Evolutionary conservation across 2,888 invertebrate genomes (phyloP).

Genomic region (Idaea aversata): DNA sequence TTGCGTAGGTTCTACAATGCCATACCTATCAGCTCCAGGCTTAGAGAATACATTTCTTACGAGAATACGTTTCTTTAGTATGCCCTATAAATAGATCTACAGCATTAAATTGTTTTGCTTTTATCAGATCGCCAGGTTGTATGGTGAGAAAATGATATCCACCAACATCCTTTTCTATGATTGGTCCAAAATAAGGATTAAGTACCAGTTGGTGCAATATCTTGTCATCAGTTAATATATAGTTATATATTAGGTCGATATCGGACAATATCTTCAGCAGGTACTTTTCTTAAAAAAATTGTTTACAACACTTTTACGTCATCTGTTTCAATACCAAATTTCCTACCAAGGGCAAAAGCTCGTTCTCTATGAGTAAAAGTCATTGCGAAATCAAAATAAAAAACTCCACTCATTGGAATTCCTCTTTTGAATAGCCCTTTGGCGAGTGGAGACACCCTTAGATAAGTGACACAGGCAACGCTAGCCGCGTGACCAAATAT

Average conservation of each 20-base stretch:
- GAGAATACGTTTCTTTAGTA: slow-evolving; percentile 8
- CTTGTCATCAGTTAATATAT: background rate
- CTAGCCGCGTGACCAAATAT: slow-evolving; percentile 72
- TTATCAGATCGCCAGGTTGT: slow-evolving; percentile 6
- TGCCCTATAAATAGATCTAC: slow-evolving; percentile 18
- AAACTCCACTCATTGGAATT: slow-evolving; percentile 86
- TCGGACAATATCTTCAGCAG: slow-evolving; percentile 36
- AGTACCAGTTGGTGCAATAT: background rate
- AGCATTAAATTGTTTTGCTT: slow-evolving; percentile 7
- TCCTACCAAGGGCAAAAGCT: slow-evolving; percentile 45
- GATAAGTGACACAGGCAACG: slow-evolving; percentile 48
- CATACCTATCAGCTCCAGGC: slow-evolving; percentile 7
- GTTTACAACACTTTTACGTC: slow-evolving; percentile 48
- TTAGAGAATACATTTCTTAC: slow-evolving; percentile 9
- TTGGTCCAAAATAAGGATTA: background rate
- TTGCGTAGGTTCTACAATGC: slow-evolving; percentile 12
- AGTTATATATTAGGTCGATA: no score
- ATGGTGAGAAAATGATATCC: slow-evolving; percentile 11
- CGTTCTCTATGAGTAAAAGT: slow-evolving; percentile 70
- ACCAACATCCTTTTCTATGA: slow-evolving; percentile 1
- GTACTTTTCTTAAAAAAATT: slow-evolving; percentile 44
- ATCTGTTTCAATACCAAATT: slow-evolving; percentile 49
- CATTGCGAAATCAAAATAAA: slow-evolving; percentile 76
- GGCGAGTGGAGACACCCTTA: slow-evolving; percentile 66
- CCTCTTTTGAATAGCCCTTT: slow-evolving; percentile 65